phyloP scores from a whole-genome alignment of 2,113 vertebrate species.

The Rhegmatorhina hoffmannsi region DNA sequence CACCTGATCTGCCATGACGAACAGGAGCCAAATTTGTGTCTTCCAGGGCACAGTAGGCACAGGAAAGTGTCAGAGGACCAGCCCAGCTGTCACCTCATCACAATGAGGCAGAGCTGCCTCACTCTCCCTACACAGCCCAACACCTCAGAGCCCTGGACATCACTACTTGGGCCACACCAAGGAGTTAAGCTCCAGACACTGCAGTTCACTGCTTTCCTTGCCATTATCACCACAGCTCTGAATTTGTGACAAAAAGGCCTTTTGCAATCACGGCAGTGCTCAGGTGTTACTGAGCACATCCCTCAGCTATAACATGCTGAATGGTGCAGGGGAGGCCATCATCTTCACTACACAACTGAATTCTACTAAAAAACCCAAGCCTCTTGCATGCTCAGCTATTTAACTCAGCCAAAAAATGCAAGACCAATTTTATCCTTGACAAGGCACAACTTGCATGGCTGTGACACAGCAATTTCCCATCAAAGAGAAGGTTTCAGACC shows the following conservation, averaged over 20 bases:
- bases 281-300: neutral
- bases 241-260: neutral
- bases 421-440: fast-evolving
- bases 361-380: neutral
- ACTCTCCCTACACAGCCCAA: neutral
- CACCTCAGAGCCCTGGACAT: neutral
- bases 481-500: neutral
- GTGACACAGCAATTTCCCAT: neutral
- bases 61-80: neutral
- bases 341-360: neutral
- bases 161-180: neutral
- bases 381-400: neutral
- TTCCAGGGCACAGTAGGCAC: neutral
- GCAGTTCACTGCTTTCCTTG: neutral
- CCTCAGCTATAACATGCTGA: neutral
- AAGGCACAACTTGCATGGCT: neutral
- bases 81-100: neutral
- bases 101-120: fast-evolving
- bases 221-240: neutral
- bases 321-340: neutral
- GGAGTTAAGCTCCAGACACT: neutral
- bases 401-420: neutral
- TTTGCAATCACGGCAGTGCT: neutral
- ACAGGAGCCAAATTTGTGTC: neutral
- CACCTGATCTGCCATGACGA: neutral